phyloP scores from a whole-genome alignment of 2,797 vertebrate genomes.

The Heterohyrax brucei region DNA sequence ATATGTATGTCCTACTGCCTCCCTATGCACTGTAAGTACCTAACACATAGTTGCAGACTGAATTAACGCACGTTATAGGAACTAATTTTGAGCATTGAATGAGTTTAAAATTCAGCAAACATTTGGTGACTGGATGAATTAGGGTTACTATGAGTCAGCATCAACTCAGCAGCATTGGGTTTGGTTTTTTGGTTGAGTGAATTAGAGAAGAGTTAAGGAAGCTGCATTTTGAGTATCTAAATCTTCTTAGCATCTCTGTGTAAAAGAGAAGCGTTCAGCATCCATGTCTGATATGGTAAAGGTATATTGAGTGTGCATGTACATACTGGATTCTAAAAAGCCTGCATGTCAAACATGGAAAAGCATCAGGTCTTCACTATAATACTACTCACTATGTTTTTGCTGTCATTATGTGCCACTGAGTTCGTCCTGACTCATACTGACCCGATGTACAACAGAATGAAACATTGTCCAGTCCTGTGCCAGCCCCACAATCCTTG shows the following conservation, averaged over 20 bases:
- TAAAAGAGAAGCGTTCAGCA: background rate
- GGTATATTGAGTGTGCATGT: background rate
- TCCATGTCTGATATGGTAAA: background rate
- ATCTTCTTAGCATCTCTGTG: background rate
- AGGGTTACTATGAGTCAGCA: background rate
- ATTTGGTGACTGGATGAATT: background rate
- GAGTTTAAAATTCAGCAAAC: background rate
- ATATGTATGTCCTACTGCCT: background rate
- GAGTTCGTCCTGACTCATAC: too few species aligned
- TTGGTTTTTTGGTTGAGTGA: background rate
- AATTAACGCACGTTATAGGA: slow-evolving; percentile 1
- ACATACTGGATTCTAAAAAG: background rate
- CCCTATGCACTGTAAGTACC: background rate
- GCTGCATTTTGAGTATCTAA: background rate
- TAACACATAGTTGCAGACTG: background rate
- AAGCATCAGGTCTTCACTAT: background rate
- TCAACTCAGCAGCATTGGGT: too few species aligned
- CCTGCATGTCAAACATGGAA: background rate
- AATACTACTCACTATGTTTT: background rate
- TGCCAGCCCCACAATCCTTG: too few species aligned
- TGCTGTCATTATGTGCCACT: too few species aligned
- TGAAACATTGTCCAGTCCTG: too few species aligned
- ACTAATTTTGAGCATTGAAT: background rate
- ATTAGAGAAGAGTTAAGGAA: background rate
- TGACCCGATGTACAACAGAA: too few species aligned